Evolutionary conservation across 2,797 vertebrate genomes (phyloP).

Genomic region (Microctenopoma steveboyesi): DNA sequence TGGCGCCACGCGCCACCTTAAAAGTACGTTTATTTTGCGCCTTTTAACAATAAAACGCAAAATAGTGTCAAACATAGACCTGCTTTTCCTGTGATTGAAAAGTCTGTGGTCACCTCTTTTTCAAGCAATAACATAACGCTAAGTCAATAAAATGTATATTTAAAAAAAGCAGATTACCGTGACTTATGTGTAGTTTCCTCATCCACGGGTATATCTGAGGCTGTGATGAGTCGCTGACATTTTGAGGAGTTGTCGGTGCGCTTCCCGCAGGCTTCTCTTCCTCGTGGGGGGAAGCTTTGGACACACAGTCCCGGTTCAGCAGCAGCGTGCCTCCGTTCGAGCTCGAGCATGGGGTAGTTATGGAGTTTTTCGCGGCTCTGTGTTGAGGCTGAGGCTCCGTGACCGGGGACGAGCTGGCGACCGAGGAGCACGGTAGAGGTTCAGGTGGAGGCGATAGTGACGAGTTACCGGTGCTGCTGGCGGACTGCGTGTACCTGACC

Average conservation of each 20-base stretch:
- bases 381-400: slow-evolving; percentile 78
- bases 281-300: slow-evolving; percentile 91
- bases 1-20: slow-evolving; percentile 13
- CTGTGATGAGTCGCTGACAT: slow-evolving; percentile 88
- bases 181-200: slow-evolving; percentile 99
- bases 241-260: slow-evolving; percentile 91
- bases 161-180: slow-evolving; percentile 86
- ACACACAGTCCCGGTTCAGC: slow-evolving; percentile 89
- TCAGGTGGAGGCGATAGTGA: slow-evolving; percentile 91
- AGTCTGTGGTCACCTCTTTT: not conserved
- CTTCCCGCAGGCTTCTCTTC: slow-evolving; percentile 92
- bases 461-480: slow-evolving; percentile 81
- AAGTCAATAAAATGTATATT: slow-evolving; percentile 31
- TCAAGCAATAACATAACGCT: not conserved
- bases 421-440: slow-evolving; percentile 91
- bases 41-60: not conserved
- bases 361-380: slow-evolving; percentile 92
- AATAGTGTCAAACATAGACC: not conserved
- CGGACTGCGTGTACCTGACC: slow-evolving; percentile 91
- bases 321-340: slow-evolving; percentile 84
- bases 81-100: not conserved
- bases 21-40: not conserved
- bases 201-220: slow-evolving; percentile 99
- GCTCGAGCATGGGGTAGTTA: slow-evolving; percentile 88
- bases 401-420: slow-evolving; percentile 80